Evolutionary conservation across 1,140 invertebrate genomes (phyloP), one percentile per base, ranked within the genome.

Genomic region (Drosophila ambigua): DNA sequence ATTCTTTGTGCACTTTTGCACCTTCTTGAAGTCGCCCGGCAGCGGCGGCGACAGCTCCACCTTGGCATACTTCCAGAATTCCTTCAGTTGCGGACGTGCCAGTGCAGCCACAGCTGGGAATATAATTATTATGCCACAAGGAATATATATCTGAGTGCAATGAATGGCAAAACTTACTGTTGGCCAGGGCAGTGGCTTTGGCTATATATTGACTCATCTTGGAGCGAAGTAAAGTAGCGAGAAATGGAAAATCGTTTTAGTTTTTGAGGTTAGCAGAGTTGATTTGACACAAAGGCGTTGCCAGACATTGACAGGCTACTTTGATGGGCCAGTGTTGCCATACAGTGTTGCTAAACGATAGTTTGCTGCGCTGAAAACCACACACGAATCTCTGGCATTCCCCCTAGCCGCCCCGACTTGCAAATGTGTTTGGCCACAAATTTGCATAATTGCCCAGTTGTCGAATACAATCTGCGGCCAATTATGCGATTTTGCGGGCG

Each of bases 31-130:
- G 76, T 99, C 98, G 45, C 93, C 94, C 0, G 96, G 93, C 58
- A 95, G 95, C 20, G 98, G 98, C 53, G 98, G 98, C 13, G 94
- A 93, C 61, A 99, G 90, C 93, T 99, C 98, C 6, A 98, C 97
- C 92, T 95, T 96, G 24, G 97, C 98, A 92, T 99, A 99, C 81
- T 96, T 96, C 91, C 95, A 87, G 83, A 98, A 96, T 43, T 95
- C 95, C 20, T 94, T 92, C 20, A 98, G 93, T 77, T 95, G 94
- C 0, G 97, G 97, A 61, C 93, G 94, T 1, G 95, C 94, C 62
- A 94, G 91, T 4, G 93, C 92, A 44, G 95, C 23, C 1, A 94
- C 71, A 79, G 88, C 96, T 96, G 44, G 0, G 2, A 35, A 11
- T 4, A 35, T 7, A 4, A 0, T 20, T 8, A 13, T 11, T 4